Percentiles rank a stretch among this genome's conserved stretches.
phyloP scores from a whole-genome alignment of 2,113 vertebrate genomes.

The Phalacrocorax aristotelis region DNA sequence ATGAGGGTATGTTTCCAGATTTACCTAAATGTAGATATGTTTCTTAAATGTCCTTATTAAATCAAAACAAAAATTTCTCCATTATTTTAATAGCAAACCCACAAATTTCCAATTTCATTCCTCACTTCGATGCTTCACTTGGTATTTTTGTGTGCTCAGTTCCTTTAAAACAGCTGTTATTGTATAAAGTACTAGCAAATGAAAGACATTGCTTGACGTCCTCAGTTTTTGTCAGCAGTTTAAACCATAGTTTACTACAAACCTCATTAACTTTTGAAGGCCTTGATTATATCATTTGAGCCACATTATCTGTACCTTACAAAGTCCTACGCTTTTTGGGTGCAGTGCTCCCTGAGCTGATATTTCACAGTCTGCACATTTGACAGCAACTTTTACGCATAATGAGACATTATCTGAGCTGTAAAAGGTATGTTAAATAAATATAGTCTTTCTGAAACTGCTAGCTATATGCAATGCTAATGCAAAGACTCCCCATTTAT shows the following conservation, averaged over 20 bases:
- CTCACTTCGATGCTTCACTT: background rate
- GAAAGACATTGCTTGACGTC: background rate
- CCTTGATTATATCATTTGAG: background rate
- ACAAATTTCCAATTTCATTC: background rate
- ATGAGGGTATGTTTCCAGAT: slow-evolving; percentile 49
- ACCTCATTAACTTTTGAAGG: background rate
- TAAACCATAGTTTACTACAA: background rate
- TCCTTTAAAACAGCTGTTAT: background rate
- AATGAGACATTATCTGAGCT: background rate
- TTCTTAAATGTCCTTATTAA: background rate
- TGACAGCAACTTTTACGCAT: background rate
- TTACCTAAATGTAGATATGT: background rate
- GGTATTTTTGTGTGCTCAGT: rapidly evolving
- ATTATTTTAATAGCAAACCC: background rate
- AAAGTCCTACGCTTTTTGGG: background rate
- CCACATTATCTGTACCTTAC: background rate
- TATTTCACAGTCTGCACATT: background rate
- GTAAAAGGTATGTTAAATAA: background rate
- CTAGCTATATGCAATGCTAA: background rate
- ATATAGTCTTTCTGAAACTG: background rate
- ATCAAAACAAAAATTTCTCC: background rate
- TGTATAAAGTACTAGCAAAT: background rate
- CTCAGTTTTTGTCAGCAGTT: background rate
- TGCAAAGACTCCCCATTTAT: background rate
- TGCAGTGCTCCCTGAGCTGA: background rate